Evolutionary conservation across 2,888 invertebrate genomes (phyloP), one percentile per base, ranked within the genome.

Genomic region (Aleiodes testaceus): DNA sequence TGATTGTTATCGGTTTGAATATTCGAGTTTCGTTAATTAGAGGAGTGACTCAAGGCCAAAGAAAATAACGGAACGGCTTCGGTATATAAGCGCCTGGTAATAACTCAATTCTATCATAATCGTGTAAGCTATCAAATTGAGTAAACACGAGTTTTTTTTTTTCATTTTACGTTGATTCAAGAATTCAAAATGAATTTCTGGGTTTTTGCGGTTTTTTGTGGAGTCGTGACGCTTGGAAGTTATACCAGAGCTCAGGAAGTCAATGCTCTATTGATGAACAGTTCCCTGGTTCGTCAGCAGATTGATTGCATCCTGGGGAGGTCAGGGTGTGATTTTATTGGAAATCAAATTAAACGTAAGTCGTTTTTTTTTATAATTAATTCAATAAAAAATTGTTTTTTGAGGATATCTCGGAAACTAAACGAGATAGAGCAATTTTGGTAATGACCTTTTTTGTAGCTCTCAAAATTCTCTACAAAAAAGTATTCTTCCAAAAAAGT

Each of bases 271-370:
- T 59, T 81, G 59, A 72, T 5, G 64, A 70, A 81, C 16, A 42
- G 26, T 44, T 44, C 42, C 3, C 75, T 78, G 9, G 77, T 83
- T 9, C 14, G 68, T 1, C 83, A 85, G 72, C 90, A 91, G 80
- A 88, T 92, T 68, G 87, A 89, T 79, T 92, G 92, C 80, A 90
- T 91, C 61, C 86, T 92, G 52, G 89, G 90, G 75, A 88, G 88
- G 77, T 90, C 88, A 74, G 89, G 89, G 9, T 92, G 92, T 80
- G 92, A 92, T 84, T 86, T 88, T 71, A 85, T 91, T 67, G 92
- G 92, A 73, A 87, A 87, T 71, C 91, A 91, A 84, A 87, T 92
- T 47, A 92, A 90, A 89, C 89, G 92, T 92, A 85, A 84, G 81
- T 77, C n/a, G n/a, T 22, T 3, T 14, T n/a, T 55, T 14, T n/a